Evolutionary conservation across 30 jellyfish, hydroid and myxozoan genomes (phyloP), one percentile per base, ranked within the genome.

Genomic region (Hydractinia symbiolongicarpus): DNA sequence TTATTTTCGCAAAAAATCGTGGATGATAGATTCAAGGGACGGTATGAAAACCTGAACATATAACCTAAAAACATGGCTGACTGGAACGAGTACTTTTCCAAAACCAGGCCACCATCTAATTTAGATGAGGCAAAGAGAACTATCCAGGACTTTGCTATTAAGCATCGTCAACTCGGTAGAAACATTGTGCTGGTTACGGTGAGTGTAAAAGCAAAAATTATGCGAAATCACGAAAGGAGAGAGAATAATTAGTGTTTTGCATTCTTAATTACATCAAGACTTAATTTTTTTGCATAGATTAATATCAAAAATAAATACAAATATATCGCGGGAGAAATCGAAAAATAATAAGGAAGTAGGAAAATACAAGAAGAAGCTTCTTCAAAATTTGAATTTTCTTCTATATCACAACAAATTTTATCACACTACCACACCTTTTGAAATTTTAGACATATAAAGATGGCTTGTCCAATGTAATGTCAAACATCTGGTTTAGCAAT

Each of bases 51-150:
- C n/a, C 40, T 9, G 74, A 51, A 64, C 15, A 0, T 58, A 16
- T 11, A 16, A 58, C 69, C 19, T 6, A 15, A 50, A 67, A 90
- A 86, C 53, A 91, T 91, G 98, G 98, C 98, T 82, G 98, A 91
- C 95, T 91, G 98, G 98, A 70, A 66, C 44, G 98, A 91, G 19
- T 91, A 91, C 60, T 91, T 91, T 83, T 72, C 96, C 13, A 86
- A 89, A 51, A 66, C 98, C 51, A 81, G 98, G 61, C 98, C 96
- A 51, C 98, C 98, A 5, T 91, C 98, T 49, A 91, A 91, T 81
- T 89, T 91, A 10, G 98, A 91, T 54, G 98, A 91, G 72, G 98
- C 98, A 5, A 91, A 91, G 84, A 86, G 98, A 82, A 91, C 98
- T 21, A 91, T 91, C 5, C 95, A 91, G 78, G 98, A 91, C 79